These are phyloP conservation scores for Amaurobius ferox DNA, from an alignment of 2,888 invertebrate genomes.

Conservation along the genomic window DNA sequence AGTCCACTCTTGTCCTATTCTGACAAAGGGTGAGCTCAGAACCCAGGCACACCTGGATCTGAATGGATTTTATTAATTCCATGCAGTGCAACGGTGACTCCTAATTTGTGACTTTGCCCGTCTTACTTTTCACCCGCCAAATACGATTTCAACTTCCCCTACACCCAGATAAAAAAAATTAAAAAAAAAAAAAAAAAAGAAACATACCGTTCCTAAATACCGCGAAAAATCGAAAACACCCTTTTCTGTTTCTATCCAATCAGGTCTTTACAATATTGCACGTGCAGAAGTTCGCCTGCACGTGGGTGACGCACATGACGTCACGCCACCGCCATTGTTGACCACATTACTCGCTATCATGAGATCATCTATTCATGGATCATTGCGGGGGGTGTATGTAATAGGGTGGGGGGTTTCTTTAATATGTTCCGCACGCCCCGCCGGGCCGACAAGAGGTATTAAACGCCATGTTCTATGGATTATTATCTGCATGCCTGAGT, in stretches of 20 bases:
- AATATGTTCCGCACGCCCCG: constrained; percentile 30
- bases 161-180: no score
- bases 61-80: no score
- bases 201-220: background rate
- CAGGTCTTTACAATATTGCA: background rate
- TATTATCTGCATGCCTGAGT: constrained; percentile 13
- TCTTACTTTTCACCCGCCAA: no score
- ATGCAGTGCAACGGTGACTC: no score
- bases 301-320: constrained; percentile 11
- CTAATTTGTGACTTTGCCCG: no score
- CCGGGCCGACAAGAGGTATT: constrained; percentile 26
- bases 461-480: constrained; percentile 14
- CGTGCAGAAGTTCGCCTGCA: background rate
- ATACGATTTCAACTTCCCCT: no score
- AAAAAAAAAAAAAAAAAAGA: background rate
- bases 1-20: no score
- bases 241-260: background rate
- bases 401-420: background rate
- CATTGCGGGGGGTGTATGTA: background rate
- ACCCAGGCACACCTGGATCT: no score
- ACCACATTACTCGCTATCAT: constrained; percentile 31
- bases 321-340: constrained; percentile 7
- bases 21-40: no score
- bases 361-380: constrained; percentile 31
- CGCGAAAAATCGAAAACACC: constrained; percentile 1